Evolutionary conservation across 2,888 invertebrate genomes (phyloP).

Genomic region (Matsumyia berberina): DNA sequence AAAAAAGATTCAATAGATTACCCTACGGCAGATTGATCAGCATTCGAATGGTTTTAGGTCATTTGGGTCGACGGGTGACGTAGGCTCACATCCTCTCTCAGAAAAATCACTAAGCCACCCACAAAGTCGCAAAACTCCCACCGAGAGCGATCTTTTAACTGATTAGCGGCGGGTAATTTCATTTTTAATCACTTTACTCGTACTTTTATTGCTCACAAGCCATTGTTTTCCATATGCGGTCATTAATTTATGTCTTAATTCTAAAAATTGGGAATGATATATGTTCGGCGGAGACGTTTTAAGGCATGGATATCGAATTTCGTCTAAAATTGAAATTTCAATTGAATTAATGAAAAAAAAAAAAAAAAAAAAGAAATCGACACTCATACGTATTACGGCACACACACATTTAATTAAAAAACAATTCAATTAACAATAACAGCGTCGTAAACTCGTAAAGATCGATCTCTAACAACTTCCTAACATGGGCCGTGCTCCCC

Average conservation of each 20-base stretch:
- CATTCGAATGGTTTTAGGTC: slow-evolving; percentile 1
- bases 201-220: slow-evolving; percentile 20
- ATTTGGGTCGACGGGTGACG: neutral
- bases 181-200: slow-evolving; percentile 29
- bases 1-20: neutral
- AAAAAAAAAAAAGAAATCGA: slow-evolving; percentile 53
- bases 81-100: neutral
- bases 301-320: slow-evolving; percentile 52
- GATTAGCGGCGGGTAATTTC: slow-evolving; percentile 21
- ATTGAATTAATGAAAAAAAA: neutral
- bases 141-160: neutral
- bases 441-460: slow-evolving; percentile 60
- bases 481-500: slow-evolving; percentile 52
- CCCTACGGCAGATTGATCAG: neutral
- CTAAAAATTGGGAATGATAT: neutral
- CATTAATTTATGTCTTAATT: slow-evolving; percentile 54
- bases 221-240: slow-evolving; percentile 42
- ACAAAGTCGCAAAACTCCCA: neutral
- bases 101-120: neutral
- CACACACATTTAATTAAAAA: slow-evolving; percentile 68
- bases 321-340: slow-evolving; percentile 40
- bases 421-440: slow-evolving; percentile 74
- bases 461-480: slow-evolving; percentile 66
- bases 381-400: slow-evolving; percentile 68
- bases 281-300: neutral